Evolutionary conservation across 2,888 invertebrate species (phyloP).

Genomic region (Netelia inedita): DNA sequence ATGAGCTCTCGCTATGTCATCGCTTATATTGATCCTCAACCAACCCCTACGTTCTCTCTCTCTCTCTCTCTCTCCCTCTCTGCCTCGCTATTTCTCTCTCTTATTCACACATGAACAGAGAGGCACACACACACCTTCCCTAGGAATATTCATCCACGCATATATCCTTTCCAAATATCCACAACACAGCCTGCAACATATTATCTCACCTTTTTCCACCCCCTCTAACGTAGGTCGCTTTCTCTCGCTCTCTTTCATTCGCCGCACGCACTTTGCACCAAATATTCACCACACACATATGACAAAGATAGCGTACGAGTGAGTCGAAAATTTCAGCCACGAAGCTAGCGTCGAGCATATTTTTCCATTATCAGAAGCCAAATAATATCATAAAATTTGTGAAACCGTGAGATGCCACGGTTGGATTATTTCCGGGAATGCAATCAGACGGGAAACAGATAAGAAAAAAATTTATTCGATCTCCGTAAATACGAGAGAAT

Average conservation of each 20-base stretch:
- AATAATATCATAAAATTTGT: not conserved
- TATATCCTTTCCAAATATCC: constrained; percentile 41
- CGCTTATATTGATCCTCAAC: constrained; percentile 84
- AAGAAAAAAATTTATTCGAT: not conserved
- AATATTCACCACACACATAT: not conserved
- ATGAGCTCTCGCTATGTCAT: constrained; percentile 85
- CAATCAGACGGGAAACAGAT: not conserved
- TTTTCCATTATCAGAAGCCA: not conserved
- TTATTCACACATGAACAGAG: constrained; percentile 26
- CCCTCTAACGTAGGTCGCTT: constrained; percentile 43
- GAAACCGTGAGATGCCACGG: not conserved
- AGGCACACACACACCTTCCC: constrained; percentile 10
- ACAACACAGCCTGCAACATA: constrained; percentile 66
- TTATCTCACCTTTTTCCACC: constrained; percentile 66
- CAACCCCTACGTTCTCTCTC: constrained; percentile 66
- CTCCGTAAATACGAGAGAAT: not conserved
- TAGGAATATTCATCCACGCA: not conserved
- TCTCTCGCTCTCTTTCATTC: constrained; percentile 18
- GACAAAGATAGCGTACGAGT: not conserved
- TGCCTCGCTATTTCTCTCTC: constrained; percentile 28
- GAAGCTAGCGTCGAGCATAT: not conserved
- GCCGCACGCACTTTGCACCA: constrained; percentile 37
- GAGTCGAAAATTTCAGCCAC: not conserved
- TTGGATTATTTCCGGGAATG: no score
- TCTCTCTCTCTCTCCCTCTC: constrained; percentile 8